phyloP scores from a whole-genome alignment of 2,888 invertebrate genomes.

The Cataglyphis livida region DNA sequence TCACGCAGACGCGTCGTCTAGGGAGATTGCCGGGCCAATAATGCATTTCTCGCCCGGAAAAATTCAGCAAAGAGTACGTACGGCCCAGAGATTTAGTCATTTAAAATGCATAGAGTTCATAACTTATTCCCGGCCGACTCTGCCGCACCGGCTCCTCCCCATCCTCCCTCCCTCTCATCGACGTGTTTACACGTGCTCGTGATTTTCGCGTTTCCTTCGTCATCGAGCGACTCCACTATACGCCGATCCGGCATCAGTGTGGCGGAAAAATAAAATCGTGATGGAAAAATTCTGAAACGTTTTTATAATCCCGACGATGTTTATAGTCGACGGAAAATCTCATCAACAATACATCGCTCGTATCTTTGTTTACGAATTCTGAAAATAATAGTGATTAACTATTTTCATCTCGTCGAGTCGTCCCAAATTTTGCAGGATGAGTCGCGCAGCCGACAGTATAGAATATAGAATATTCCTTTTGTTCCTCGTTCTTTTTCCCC shows the following conservation, averaged over 20 bases:
- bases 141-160: conserved; percentile 60
- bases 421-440: conserved; percentile 37
- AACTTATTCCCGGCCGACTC: conserved; percentile 80
- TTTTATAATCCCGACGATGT: not conserved
- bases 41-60: conserved; percentile 79
- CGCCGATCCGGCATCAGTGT: not conserved
- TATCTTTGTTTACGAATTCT: conserved; percentile 17
- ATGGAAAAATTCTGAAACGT: conserved; percentile 37
- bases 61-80: conserved; percentile 78
- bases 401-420: not conserved
- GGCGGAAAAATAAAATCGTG: conserved; percentile 26
- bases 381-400: conserved; percentile 30
- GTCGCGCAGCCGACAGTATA: conserved; percentile 19
- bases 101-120: conserved; percentile 84
- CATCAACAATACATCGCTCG: conserved; percentile 45
- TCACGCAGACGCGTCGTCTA: conserved; percentile 57
- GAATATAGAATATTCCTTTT: conserved; percentile 16
- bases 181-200: conserved; percentile 56
- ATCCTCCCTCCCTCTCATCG: conserved; percentile 43
- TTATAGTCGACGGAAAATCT: conserved; percentile 21
- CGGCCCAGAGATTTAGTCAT: conserved; percentile 82
- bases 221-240: conserved; percentile 6
- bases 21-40: conserved; percentile 81
- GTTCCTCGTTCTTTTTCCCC: conserved; percentile 10
- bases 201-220: conserved; percentile 57